phyloP scores from a whole-genome alignment of 2,888 invertebrate genomes.

The Xestia c-nigrum region DNA sequence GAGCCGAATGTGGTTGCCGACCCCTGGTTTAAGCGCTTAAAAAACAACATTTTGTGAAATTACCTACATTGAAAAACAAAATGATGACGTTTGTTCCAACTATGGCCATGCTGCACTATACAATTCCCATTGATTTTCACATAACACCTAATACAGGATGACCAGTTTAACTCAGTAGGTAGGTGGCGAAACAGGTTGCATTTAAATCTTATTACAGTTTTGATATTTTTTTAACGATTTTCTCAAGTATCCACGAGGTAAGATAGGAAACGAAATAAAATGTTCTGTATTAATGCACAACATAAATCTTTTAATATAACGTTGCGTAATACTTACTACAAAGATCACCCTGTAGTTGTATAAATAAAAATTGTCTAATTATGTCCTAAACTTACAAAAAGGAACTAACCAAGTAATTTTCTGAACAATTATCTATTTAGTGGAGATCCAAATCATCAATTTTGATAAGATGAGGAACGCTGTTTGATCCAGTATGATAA shows the following conservation, averaged over 20 bases:
- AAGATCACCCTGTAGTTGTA: constrained; percentile 8
- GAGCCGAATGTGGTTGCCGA: too few species aligned
- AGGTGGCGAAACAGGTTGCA: background rate
- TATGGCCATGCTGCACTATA: background rate
- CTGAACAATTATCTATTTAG: constrained; percentile 4
- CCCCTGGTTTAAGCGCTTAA: too few species aligned
- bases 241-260: background rate
- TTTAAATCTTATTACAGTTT: background rate
- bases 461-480: background rate
- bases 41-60: too few species aligned
- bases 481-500: background rate
- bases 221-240: background rate
- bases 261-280: background rate
- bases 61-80: background rate
- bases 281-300: background rate
- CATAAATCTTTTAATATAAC: background rate
- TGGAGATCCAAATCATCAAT: background rate
- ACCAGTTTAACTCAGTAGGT: background rate
- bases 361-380: constrained; percentile 5
- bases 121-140: constrained; percentile 4
- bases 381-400: background rate
- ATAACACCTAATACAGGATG: constrained; percentile 6
- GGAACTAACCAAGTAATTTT: background rate
- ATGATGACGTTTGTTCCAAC: background rate
- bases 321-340: background rate